Conservation (phyloP, 2,113 vertebrate species). For the Paracanthobrama guichenoti region DNA sequence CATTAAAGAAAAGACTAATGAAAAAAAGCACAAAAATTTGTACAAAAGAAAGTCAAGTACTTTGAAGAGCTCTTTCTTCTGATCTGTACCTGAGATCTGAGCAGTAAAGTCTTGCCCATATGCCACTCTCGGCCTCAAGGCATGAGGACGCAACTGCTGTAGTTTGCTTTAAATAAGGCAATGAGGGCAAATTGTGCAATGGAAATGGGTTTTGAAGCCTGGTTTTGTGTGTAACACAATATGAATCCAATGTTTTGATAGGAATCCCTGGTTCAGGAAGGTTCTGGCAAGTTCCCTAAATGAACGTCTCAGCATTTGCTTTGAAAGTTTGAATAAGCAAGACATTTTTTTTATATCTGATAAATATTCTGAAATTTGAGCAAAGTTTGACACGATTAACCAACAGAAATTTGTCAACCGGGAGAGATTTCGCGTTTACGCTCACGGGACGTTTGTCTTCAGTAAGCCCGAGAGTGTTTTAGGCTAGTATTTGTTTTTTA, state of each 20-base stretch:
- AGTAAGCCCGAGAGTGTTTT: too few species aligned
- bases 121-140: conserved; percentile 3
- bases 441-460: too few species aligned
- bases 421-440: too few species aligned
- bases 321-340: background rate
- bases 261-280: background rate
- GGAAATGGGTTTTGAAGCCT: background rate
- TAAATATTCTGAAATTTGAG: background rate
- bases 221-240: background rate
- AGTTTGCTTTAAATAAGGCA: conserved; percentile 25
- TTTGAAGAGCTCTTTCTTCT: background rate
- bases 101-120: background rate
- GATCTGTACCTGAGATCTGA: conserved; percentile 29
- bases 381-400: too few species aligned
- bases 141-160: background rate
- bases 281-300: background rate
- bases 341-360: too few species aligned
- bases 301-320: background rate
- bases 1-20: conserved; percentile 13
- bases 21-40: conserved; percentile 12
- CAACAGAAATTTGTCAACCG: too few species aligned
- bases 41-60: background rate
- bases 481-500: too few species aligned
- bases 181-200: conserved; percentile 6
- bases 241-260: background rate